Conservation (phyloP, 92 coral and sea anemone species). For the Epizoanthus ramosus region DNA sequence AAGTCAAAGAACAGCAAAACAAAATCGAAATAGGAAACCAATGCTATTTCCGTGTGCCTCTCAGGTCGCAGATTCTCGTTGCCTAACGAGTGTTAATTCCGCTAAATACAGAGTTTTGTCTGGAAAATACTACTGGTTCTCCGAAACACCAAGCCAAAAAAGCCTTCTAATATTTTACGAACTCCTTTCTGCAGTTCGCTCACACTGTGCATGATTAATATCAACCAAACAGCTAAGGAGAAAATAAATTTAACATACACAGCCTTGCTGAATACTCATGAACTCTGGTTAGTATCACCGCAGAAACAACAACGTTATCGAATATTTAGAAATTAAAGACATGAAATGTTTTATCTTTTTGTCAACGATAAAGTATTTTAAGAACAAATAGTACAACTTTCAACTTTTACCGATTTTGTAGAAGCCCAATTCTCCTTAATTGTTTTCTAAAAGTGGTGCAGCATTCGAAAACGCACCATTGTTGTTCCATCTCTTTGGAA, state of each 20-base stretch:
- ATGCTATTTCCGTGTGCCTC: too few relatives aligned
- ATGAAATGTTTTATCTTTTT: neutral
- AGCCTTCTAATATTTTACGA: neutral
- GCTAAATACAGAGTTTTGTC: too few relatives aligned
- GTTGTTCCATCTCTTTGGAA: neutral
- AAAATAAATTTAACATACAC: neutral
- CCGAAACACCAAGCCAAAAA: too few relatives aligned
- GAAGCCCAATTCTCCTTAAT: conserved; percentile 9
- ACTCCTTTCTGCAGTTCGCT: neutral
- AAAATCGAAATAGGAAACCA: too few relatives aligned
- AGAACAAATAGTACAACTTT: neutral
- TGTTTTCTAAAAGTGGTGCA: neutral
- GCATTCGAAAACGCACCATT: neutral
- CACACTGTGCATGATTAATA: neutral
- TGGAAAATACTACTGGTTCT: too few relatives aligned
- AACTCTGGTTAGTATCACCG: neutral
- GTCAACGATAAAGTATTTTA: neutral
- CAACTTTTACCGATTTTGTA: neutral
- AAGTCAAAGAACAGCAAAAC: too few relatives aligned
- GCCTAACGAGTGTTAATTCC: too few relatives aligned
- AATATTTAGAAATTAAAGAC: neutral
- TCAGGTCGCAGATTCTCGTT: too few relatives aligned
- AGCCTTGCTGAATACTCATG: neutral
- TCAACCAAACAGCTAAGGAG: neutral
- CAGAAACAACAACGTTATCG: too few relatives aligned